Conservation (phyloP, 2,113 vertebrate genomes). For the Phodopus roborovskii region DNA sequence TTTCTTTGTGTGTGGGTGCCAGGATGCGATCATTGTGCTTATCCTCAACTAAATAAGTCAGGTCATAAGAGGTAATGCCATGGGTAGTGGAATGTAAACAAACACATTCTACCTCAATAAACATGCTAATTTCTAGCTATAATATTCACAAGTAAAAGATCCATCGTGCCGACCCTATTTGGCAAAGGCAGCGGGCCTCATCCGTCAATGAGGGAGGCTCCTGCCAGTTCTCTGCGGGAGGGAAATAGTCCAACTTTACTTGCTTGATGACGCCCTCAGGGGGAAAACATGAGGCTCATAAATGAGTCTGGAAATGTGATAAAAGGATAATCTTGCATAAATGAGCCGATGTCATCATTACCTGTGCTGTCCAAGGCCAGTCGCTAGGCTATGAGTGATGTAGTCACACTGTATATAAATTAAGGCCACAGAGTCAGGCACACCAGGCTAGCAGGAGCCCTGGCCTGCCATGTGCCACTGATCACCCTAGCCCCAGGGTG, state of each 20-base stretch:
- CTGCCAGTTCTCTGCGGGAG: conserved; percentile 91
- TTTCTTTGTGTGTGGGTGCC: conserved; percentile 76
- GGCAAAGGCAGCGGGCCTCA: conserved; percentile 91
- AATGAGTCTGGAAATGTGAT: conserved; percentile 91
- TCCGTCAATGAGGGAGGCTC: conserved; percentile 90
- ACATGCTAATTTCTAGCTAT: conserved; percentile 93
- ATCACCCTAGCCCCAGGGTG: background rate
- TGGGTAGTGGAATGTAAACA: conserved; percentile 93
- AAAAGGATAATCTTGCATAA: conserved; percentile 93
- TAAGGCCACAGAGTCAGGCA: background rate
- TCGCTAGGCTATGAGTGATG: conserved; percentile 71
- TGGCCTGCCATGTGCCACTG: background rate
- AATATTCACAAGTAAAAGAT: conserved; percentile 92
- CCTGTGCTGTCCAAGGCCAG: conserved; percentile 84
- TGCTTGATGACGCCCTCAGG: conserved; percentile 91
- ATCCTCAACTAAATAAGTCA: conserved; percentile 87
- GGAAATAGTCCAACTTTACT: conserved; percentile 93
- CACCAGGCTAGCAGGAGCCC: background rate
- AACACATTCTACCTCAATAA: conserved; percentile 94
- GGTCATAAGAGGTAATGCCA: conserved; percentile 92
- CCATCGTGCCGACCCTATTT: conserved; percentile 92
- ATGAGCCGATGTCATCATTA: conserved; percentile 89
- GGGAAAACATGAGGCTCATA: conserved; percentile 89
- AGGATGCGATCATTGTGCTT: conserved; percentile 82
- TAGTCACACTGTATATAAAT: conserved; percentile 68